A percentile compares a stretch with the other conserved stretches of the same genome.
Evolutionary conservation across 2,797 vertebrate genomes (phyloP).

Genomic region (Microcaecilia unicolor): DNA sequence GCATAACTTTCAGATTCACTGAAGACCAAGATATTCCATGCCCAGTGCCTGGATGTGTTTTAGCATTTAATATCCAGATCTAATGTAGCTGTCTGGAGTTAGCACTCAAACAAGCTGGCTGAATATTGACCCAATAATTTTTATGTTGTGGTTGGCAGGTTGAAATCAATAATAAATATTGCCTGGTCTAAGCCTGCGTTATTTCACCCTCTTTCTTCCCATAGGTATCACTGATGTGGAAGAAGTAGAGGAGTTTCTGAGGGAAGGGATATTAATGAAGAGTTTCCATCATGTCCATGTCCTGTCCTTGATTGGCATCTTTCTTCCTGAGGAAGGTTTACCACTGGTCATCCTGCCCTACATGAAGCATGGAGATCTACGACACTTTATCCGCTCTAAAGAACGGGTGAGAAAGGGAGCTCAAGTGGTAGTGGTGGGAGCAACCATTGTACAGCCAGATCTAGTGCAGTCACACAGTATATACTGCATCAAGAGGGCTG

Average conservation of each 20-base stretch:
- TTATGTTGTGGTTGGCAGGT: too few relatives aligned
- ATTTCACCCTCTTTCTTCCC: not conserved
- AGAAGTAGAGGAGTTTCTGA: constrained; percentile 91
- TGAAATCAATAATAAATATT: too few relatives aligned
- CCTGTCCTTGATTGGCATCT: constrained; percentile 82
- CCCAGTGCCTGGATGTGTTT: too few relatives aligned
- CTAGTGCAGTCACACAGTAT: too few relatives aligned
- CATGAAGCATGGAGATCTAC: constrained; percentile 91
- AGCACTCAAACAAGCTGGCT: too few relatives aligned
- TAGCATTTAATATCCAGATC: not conserved
- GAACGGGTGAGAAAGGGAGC: constrained; percentile 62
- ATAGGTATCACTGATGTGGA: constrained; percentile 91
- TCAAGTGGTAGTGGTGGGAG: too few relatives aligned
- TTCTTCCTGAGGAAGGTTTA: constrained; percentile 74
- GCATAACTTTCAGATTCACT: too few relatives aligned
- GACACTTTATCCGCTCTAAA: constrained; percentile 83
- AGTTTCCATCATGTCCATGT: constrained; percentile 86
- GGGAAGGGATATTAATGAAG: constrained; percentile 93
- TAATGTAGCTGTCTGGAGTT: too few relatives aligned
- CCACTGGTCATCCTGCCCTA: constrained; percentile 87
- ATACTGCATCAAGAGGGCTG: too few relatives aligned
- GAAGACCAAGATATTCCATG: too few relatives aligned
- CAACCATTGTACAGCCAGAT: too few relatives aligned
- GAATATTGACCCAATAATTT: too few relatives aligned
- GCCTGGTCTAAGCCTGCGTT: not conserved